A percentile compares a stretch with the other conserved stretches of the same genome.
phyloP scores from a whole-genome alignment of 2,797 vertebrate species.

The Brachyalestes nurse region DNA sequence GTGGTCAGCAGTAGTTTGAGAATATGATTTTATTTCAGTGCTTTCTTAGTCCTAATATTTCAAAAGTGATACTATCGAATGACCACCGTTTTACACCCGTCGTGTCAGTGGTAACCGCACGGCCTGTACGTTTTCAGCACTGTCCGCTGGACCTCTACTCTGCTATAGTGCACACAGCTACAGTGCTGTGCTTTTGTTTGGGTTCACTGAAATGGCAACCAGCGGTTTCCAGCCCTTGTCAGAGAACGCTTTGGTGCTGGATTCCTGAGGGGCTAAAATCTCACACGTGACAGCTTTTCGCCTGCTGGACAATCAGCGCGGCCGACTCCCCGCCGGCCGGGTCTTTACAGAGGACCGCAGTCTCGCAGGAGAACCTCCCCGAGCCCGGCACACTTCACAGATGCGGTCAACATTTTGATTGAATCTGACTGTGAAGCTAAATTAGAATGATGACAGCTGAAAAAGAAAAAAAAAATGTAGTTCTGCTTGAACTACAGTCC shows the following conservation, averaged over 20 bases:
- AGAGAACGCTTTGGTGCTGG: neutral
- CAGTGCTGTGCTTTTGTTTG: neutral
- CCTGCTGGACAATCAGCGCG: constrained; percentile 1
- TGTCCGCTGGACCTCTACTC: neutral
- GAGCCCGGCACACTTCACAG: neutral
- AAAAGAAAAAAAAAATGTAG: constrained; percentile 8
- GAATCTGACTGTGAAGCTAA: constrained; percentile 38
- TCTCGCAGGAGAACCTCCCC: constrained; percentile 1
- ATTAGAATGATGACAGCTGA: constrained; percentile 36
- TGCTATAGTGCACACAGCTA: neutral
- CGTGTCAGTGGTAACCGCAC: neutral
- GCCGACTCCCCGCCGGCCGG: neutral
- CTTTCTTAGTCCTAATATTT: too few species aligned
- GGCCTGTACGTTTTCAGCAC: neutral
- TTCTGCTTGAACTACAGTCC: neutral
- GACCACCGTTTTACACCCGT: neutral
- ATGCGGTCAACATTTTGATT: constrained; percentile 17
- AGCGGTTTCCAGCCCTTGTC: neutral
- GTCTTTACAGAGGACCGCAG: neutral
- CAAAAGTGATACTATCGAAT: too few species aligned
- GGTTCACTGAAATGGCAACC: neutral
- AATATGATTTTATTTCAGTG: too few species aligned
- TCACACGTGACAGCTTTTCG: neutral
- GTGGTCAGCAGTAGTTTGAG: too few species aligned
- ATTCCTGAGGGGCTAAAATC: constrained; percentile 2